phyloP scores from a whole-genome alignment of 37 sponge, comb jelly and placozoan species.

The Lycopodina hypogea region DNA sequence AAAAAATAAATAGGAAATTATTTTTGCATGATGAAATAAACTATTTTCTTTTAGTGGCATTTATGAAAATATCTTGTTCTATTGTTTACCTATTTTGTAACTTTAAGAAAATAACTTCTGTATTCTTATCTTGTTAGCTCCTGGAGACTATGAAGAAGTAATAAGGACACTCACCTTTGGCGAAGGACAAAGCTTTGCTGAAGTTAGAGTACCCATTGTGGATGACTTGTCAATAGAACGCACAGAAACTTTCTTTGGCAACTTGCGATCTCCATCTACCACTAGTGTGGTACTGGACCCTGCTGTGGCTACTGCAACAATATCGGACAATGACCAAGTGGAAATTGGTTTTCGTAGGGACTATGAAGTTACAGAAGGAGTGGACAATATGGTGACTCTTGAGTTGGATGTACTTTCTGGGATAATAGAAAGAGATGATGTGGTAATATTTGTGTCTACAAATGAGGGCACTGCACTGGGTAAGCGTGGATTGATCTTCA shows the following conservation, averaged over 20 bases:
- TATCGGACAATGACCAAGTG: not conserved
- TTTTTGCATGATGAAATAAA: no score
- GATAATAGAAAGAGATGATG: not conserved
- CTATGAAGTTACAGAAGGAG: constrained; percentile 11
- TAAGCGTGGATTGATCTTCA: no score
- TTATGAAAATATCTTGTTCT: no score
- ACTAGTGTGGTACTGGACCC: not conserved
- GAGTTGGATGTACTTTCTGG: not conserved
- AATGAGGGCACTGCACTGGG: not conserved
- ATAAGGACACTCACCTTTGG: no score
- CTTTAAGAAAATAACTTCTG: no score
- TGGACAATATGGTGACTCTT: not conserved
- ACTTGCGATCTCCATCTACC: not conserved
- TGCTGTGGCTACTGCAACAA: not conserved
- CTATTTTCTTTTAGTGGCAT: no score
- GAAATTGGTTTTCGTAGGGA: constrained; percentile 5
- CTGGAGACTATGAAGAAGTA: no score
- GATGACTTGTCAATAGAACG: not conserved
- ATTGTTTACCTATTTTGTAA: no score
- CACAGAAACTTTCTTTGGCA: not conserved
- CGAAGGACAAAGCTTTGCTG: no score
- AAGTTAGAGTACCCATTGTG: not conserved
- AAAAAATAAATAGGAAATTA: no score
- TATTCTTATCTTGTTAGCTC: no score
- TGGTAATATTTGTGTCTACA: not conserved